Evolutionary conservation across 1,140 invertebrate genomes (phyloP), one percentile per base, ranked within the genome.

Genomic region (Acromyrmex echinatior): DNA sequence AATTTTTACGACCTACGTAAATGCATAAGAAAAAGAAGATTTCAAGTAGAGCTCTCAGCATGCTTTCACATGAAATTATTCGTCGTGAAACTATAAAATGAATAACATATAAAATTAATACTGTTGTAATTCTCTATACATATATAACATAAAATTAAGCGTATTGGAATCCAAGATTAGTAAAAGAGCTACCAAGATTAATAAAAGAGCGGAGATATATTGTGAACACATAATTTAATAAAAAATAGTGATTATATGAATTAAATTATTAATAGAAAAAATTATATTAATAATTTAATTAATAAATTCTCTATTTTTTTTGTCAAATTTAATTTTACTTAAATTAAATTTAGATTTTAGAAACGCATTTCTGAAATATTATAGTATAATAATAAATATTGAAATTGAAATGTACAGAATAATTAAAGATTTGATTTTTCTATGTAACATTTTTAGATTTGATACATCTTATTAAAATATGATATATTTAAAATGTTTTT

Each of bases 1-100:
- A 80, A 60, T 60, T 73, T 82, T 82, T 82, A 71, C 45, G 49
- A 39, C 31, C 31, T 56, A 58, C 12, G 10, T 53, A 70, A 56
- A 81, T 39, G n/a, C 49, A 71, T n/a, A 62, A 60, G 74, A 62
- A 76, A 12, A 58, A 56, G 39, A 12, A 77, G 35, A 35, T 12
- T 81, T 39, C 14, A 10, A 35, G 14, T 21, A 80, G 53, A n/a
- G 9, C 70, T 45, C 9, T 5, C 39, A 0, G 9, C 2, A 21
- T 31, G 21, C 35, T 74, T 82, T 28, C 49, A 49, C 16, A 14
- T 56, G 56, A 73, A 65, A 68, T 68, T 7, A 12, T 49, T 58
- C 21, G 45, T 12, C 9, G 12, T 79, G 7, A 6, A 21, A 25
- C 21, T 4, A 1, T 7, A 35, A 35, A 25, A 25, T 28, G 3